A percentile compares a stretch with the other conserved stretches of the same genome.
phyloP scores from a whole-genome alignment of 2,113 vertebrate species.

The Delphinus delphis region DNA sequence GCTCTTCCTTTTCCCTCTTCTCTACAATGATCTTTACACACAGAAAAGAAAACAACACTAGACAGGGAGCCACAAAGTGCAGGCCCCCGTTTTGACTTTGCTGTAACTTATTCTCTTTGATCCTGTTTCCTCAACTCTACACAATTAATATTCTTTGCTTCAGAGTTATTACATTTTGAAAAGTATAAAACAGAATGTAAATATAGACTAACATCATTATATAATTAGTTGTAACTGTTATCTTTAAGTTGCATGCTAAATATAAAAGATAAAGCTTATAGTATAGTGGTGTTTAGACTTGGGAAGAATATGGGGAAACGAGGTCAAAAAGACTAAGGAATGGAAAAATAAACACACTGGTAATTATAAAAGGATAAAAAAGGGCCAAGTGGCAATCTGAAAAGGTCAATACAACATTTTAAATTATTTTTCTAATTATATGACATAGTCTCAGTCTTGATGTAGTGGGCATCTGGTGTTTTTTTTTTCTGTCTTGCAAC shows the following conservation, averaged over 20 bases:
- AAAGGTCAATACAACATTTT: neutral
- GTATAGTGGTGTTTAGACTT: neutral
- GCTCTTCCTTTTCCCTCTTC: neutral
- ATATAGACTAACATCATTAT: neutral
- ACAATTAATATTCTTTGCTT: neutral
- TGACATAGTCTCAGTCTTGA: neutral
- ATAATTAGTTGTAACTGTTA: neutral
- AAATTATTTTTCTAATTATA: conserved; percentile 13
- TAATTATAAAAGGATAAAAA: neutral
- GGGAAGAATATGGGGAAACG: conserved; percentile 34
- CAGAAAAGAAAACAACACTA: neutral
- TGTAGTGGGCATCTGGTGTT: neutral
- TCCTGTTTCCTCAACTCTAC: neutral
- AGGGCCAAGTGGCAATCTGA: neutral
- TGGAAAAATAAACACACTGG: conserved; percentile 14
- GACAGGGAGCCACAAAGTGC: neutral
- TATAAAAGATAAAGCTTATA: conserved; percentile 10
- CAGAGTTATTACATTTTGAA: neutral
- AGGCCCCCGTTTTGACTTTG: neutral
- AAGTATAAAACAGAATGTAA: neutral
- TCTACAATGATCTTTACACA: neutral
- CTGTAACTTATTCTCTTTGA: neutral
- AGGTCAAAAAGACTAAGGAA: conserved; percentile 37
- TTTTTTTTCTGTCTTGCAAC: neutral
- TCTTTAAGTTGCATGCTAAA: neutral